Evolutionary conservation across 2,113 vertebrate species (phyloP).

Genomic region (Rhynchomys soricoides): DNA sequence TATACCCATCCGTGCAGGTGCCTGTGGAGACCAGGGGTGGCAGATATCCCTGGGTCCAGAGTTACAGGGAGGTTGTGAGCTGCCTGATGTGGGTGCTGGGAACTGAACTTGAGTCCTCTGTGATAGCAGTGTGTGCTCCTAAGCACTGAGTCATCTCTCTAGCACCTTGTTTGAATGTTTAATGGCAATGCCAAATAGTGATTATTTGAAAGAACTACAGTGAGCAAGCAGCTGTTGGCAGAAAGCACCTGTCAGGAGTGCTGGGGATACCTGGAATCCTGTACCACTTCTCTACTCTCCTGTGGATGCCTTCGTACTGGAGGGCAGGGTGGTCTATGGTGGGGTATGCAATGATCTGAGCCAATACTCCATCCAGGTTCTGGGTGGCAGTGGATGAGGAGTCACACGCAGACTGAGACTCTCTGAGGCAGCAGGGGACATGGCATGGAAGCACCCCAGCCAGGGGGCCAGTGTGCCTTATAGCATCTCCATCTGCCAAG

Average conservation of each 20-base stretch:
- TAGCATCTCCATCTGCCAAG: neutral
- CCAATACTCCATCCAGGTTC: neutral
- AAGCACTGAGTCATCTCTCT: neutral
- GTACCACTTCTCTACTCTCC: too few relatives aligned
- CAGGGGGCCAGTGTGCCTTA: neutral
- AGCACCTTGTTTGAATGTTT: neutral
- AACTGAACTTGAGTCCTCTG: neutral
- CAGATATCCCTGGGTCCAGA: neutral
- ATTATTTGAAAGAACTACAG: neutral
- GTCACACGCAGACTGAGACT: neutral
- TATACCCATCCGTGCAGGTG: neutral
- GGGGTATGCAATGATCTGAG: neutral
- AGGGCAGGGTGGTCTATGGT: too few relatives aligned
- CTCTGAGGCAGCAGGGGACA: too few relatives aligned
- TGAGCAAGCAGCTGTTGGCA: neutral
- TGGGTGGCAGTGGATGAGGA: neutral
- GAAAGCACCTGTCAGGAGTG: neutral
- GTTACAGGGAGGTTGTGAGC: neutral
- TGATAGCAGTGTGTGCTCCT: neutral
- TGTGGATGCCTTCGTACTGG: neutral
- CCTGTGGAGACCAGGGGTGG: neutral
- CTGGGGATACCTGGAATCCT: neutral
- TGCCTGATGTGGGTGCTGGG: neutral
- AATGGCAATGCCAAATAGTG: neutral
- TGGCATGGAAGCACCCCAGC: rapidly evolving